These are phyloP conservation scores for Eristalis arbustorum DNA, from an alignment of 2,888 invertebrate genomes.

Conservation along the genomic window DNA sequence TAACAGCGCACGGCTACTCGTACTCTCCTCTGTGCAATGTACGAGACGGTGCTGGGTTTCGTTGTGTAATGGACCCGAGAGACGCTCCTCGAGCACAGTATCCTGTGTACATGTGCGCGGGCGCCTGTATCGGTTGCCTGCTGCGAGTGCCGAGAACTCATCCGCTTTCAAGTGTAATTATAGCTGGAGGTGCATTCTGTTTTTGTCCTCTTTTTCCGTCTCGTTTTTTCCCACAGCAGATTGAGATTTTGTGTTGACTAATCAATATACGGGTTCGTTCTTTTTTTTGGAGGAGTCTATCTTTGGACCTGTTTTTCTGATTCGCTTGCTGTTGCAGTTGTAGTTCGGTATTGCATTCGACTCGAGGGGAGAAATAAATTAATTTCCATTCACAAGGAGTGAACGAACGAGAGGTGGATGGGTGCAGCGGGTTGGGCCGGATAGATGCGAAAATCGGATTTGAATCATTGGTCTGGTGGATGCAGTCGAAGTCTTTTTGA, in stretches of 20 bases:
- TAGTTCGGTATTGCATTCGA: not conserved
- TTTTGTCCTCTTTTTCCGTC: not conserved
- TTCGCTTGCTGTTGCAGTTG: not conserved
- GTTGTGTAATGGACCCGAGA: slow-evolving; percentile 49
- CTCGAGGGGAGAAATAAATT: not conserved
- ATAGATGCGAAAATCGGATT: not conserved
- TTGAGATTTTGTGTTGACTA: slow-evolving; percentile 1
- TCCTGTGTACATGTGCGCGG: slow-evolving; percentile 7
- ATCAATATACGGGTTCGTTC: slow-evolving; percentile 42
- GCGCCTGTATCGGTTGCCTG: no score
- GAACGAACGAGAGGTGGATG: not conserved
- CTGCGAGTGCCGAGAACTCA: no score
- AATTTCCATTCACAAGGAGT: not conserved
- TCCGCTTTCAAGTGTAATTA: slow-evolving; percentile 46
- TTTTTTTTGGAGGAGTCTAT: slow-evolving; percentile 9
- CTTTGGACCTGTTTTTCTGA: not conserved
- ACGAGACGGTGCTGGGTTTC: slow-evolving; percentile 41
- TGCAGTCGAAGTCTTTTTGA: not conserved
- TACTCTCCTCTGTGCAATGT: slow-evolving; percentile 38
- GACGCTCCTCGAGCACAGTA: not conserved
- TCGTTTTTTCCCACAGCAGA: not conserved
- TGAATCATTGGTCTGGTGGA: not conserved
- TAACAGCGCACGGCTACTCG: slow-evolving; percentile 5
- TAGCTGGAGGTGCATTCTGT: not conserved
- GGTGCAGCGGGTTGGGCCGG: not conserved